Percentiles rank a stretch among this genome's conserved stretches.
Conservation (phyloP, 2,797 vertebrate genomes). For the Thunnus albacares region DNA sequence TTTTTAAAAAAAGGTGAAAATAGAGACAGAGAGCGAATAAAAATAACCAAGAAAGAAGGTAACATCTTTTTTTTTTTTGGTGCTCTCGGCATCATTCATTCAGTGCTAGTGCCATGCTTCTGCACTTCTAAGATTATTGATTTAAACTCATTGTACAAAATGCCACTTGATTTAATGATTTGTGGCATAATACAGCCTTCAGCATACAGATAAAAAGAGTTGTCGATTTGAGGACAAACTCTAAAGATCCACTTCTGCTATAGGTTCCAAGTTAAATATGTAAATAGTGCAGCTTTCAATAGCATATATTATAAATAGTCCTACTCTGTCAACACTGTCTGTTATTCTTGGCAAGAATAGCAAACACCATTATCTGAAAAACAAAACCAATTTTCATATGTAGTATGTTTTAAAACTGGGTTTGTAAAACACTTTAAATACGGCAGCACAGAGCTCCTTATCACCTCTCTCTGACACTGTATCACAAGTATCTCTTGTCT, state of each 20-base stretch:
- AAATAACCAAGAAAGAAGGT: conserved; percentile 31
- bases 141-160: conserved; percentile 30
- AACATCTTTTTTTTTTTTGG: not conserved
- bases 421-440: conserved; percentile 39
- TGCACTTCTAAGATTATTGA: conserved; percentile 31
- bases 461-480: conserved; percentile 37
- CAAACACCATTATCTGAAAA: conserved; percentile 34
- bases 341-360: conserved; percentile 41
- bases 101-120: not conserved
- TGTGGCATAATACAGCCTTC: conserved; percentile 12
- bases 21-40: conserved; percentile 14
- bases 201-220: conserved; percentile 36
- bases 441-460: conserved; percentile 37
- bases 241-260: conserved; percentile 43
- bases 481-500: conserved; percentile 30
- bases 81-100: not conserved
- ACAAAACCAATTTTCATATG: conserved; percentile 52
- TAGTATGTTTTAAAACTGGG: conserved; percentile 20
- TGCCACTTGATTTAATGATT: conserved; percentile 30
- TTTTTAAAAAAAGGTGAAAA: conserved; percentile 60
- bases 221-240: conserved; percentile 56
- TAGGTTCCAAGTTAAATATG: conserved; percentile 51
- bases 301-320: conserved; percentile 49
- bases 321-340: conserved; percentile 39
- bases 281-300: conserved; percentile 50